Evolutionary conservation across 2,113 vertebrate genomes (phyloP), one percentile per base, ranked within the genome.

Genomic region (Acinonyx jubatus): DNA sequence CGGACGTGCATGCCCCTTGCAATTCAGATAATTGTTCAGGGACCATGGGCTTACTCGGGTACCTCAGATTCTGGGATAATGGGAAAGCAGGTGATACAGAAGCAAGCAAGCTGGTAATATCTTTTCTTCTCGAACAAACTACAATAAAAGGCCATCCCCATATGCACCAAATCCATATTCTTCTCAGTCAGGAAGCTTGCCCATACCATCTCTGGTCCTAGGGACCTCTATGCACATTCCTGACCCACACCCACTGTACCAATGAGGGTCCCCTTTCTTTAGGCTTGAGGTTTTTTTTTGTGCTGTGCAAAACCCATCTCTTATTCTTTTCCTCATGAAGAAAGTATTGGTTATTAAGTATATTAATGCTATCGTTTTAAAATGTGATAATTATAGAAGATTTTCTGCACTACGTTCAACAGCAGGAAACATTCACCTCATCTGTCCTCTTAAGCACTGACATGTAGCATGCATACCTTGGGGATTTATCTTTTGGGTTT

Each of bases 401-500:
- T 80, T 63, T 63, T 27, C 50, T 69, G 65, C n/a, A 73, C 31
- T 80, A 69, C 23, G 5, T 87, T 66, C 78, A 91, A 89, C 45
- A 71, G 13, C 10, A 93, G 65, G 68, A 95, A 88, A 7, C 10
- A 55, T 38, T 48, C 38, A 50, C 29, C 48, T 90, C 50, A 87
- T 50, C 73, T 94, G 31, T 57, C 50, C 33, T 92, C 86, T 85
- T 66, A 90, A 27, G 8, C 41, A 90, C 41, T 52, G 29, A 76
- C 19, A 45, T 19, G 29, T 33, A 89, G 36, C 36, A 29, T 3
- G 4, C 12, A 50, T 41, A 79, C 9, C 48, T 94, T 52, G 45
- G 73, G 65, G 81, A 93, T 23, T 93, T 73, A 90, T n/a, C 57
- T 94, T 79, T 33, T 50, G 45, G 23, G 38, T 73, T 96, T 97